Evolutionary conservation across 2,797 vertebrate species (phyloP).

Genomic region (Peromyscus aztecus): DNA sequence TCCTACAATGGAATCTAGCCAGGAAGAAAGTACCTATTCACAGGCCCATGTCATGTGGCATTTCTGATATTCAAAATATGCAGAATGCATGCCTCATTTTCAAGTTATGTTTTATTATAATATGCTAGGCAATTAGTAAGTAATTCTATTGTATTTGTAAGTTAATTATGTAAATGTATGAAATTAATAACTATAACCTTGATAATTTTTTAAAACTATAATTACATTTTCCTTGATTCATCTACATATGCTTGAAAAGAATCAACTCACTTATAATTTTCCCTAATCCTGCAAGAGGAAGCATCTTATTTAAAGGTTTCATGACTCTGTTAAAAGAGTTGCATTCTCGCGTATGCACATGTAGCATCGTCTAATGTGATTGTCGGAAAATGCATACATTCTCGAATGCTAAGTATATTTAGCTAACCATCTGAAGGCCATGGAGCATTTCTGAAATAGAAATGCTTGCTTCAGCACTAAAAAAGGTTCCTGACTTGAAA

Average conservation of each 20-base stretch:
- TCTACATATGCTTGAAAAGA: slow-evolving; percentile 49
- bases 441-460: slow-evolving; percentile 75
- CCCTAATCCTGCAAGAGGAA: slow-evolving; percentile 51
- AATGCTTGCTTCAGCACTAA: slow-evolving; percentile 79
- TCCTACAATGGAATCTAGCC: neutral
- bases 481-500: slow-evolving; percentile 78
- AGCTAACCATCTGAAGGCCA: slow-evolving; percentile 82
- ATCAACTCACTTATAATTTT: neutral
- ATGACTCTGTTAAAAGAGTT: slow-evolving; percentile 68
- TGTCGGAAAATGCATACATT: slow-evolving; percentile 77
- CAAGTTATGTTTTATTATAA: neutral
- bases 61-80: slow-evolving; percentile 23
- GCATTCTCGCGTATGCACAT: slow-evolving; percentile 64
- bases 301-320: slow-evolving; percentile 59
- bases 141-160: neutral
- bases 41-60: neutral
- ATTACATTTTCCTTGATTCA: slow-evolving; percentile 48
- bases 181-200: slow-evolving; percentile 3
- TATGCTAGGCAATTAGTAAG: neutral
- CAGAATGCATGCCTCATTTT: neutral
- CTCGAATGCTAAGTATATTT: slow-evolving; percentile 82
- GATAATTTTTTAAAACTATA: slow-evolving; percentile 25
- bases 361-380: slow-evolving; percentile 80
- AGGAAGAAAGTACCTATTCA: slow-evolving; percentile 1
- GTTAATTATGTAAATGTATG: slow-evolving; percentile 22